Evolutionary conservation across 2,797 vertebrate genomes (phyloP), one percentile per base, ranked within the genome.

Genomic region (Diplodus sargus): DNA sequence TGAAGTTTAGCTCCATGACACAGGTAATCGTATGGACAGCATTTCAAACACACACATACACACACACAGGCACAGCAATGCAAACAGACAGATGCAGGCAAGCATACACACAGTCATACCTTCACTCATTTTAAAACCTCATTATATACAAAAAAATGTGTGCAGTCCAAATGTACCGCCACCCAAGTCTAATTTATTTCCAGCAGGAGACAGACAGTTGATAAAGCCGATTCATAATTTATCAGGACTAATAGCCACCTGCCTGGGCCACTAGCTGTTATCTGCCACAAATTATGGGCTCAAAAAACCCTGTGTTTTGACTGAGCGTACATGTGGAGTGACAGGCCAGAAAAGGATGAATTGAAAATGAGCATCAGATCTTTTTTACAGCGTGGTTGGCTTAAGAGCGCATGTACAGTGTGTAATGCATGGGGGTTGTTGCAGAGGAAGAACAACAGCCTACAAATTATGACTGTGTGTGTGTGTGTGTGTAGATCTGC

Each of bases 181-280:
- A 81, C 54, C 72, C 67, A 71, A 76, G 73, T 79, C 81, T 81
- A 63, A 91, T 92, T 88, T 80, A 90, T 90, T 89, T 90, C 63
- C 52, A 74, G 69, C 63, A 75, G 81, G 78, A 88, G 84, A 91
- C 77, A 91, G 85, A 85, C 86, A 88, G 82, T 70, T 84, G 87
- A 87, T 88, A 89, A 91, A 90, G 58, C 79, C 73, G 88, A 91
- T 93, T 89, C 90, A 94, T 95, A 93, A 94, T 94, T 85, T 87
- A 93, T 92, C 74, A 88, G 89, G 83, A 84, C 86, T 93, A 94
- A 94, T 91, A 90, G 88, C 88, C 88, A 92, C 89, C 91, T 93
- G 92, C 81, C 86, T 91, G 73, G 67, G 74, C 89, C 70, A 77
- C 81, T 78, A 54, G 83, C 89, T 89, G 85, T 87, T 91, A 90